Conservation (phyloP, 2,888 invertebrate species). For the Sinhomidia bicolor region DNA sequence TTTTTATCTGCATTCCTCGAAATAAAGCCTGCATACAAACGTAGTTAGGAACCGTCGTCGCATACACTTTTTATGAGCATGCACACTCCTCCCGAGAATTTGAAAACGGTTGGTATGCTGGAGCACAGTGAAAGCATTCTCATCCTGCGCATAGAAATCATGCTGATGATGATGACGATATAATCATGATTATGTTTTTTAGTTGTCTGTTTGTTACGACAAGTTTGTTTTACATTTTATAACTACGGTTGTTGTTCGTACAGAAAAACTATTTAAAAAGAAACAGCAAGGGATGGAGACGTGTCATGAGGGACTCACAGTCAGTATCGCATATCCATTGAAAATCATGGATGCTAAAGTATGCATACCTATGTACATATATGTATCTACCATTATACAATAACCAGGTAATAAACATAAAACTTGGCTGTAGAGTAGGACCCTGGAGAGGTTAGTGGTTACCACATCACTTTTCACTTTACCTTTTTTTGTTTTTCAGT, state of each 20-base stretch:
- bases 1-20: background rate
- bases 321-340: no score
- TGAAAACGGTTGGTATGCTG: constrained; percentile 1
- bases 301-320: background rate
- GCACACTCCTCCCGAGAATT: constrained; percentile 23
- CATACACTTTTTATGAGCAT: background rate
- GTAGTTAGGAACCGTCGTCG: background rate
- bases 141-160: background rate
- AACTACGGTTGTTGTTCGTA: background rate
- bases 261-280: background rate
- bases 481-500: background rate
- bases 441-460: constrained; percentile 45
- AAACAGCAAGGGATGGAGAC: background rate
- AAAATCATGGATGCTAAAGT: background rate
- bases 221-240: background rate
- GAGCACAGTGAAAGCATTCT: constrained; percentile 1
- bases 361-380: background rate
- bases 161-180: background rate
- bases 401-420: constrained; percentile 62
- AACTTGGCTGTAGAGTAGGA: constrained; percentile 37
- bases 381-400: constrained; percentile 29
- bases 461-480: background rate
- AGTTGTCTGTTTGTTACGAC: background rate
- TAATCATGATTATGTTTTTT: constrained; percentile 9
- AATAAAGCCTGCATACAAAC: background rate